Conservation (phyloP, 2,888 invertebrate species). For the Hymenopus coronatus region DNA sequence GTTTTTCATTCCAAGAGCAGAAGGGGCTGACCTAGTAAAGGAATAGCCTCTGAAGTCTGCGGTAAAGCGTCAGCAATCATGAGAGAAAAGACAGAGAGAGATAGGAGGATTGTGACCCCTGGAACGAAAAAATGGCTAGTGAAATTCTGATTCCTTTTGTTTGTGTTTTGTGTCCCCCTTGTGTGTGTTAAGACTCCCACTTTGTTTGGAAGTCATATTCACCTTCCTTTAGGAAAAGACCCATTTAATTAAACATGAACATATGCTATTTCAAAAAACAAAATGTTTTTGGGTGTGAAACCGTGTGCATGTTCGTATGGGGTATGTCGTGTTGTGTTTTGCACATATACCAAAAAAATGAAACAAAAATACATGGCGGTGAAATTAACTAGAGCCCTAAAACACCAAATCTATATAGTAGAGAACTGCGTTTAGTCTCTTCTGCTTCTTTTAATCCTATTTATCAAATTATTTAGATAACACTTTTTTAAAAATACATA, state of each 20-base stretch:
- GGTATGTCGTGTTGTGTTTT: neutral
- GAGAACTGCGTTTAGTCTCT: neutral
- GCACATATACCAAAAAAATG: constrained; percentile 8
- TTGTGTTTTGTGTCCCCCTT: constrained; percentile 25
- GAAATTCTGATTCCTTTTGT: constrained; percentile 26
- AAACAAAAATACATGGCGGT: constrained; percentile 11
- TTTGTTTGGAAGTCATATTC: constrained; percentile 15
- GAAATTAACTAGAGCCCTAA: constrained; percentile 3
- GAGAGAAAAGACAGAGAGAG: constrained; percentile 55
- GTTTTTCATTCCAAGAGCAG: constrained; percentile 34
- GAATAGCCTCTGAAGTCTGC: constrained; percentile 56
- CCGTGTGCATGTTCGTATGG: neutral
- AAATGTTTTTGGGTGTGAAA: neutral
- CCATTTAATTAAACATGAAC: neutral
- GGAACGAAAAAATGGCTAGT: constrained; percentile 38
- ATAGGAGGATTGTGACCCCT: constrained; percentile 53
- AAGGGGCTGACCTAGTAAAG: constrained; percentile 50
- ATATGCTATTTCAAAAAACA: neutral
- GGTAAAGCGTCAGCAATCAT: constrained; percentile 56
- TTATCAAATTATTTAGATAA: too few species aligned
- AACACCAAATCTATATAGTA: neutral
- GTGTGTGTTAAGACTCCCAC: constrained; percentile 14
- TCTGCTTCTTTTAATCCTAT: neutral
- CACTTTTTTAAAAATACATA: too few species aligned
- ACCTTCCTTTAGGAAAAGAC: constrained; percentile 22